Evolutionary conservation across 2,888 invertebrate genomes (phyloP), one percentile per base, ranked within the genome.

Genomic region (Ctenicera cuprea): DNA sequence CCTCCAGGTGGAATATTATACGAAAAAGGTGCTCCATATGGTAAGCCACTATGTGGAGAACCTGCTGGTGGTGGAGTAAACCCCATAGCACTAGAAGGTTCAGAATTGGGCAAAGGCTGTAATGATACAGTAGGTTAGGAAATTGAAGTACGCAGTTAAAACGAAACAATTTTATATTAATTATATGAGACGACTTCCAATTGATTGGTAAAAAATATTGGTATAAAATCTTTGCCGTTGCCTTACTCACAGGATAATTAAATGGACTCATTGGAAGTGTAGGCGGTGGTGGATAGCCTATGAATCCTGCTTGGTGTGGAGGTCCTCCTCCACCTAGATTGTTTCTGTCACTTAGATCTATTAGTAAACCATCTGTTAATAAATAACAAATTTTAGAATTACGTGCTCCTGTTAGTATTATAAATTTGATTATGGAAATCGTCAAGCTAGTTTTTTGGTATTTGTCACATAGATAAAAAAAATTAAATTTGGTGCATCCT

Each of bases 281-380:
- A 0, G 95, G 94, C 71, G 92, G 90, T 74, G 90, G 91, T 0
- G 96, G 95, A 86, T 91, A 96, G 0, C 94, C 95, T 78, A 95
- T 92, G 84, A 96, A 96, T 0, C 96, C 96, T 68, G 92, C 91
- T 37, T 94, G 94, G 76, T 92, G 91, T 4, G 94, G 93, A 4
- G 91, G 90, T 1, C 90, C 89, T 26, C 26, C 89, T 11, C 89
- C 87, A 52, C 88, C 90, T 75, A 90, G 87, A 87, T 92, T 92
- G 82, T 93, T 93, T 71, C 88, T 88, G 78, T 89, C 88, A 5
- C 88, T 88, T 66, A 93, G 89, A 83, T 93, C 94, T 76, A 94
- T 92, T 70, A 95, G 86, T 83, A 94, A 85, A 1, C 92, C 92
- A 83, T 94, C 94, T 48, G 89, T 88, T 2, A 61, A 33, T 30